phyloP scores from a whole-genome alignment of 2,888 invertebrate genomes.

The Muschampia plurimacula region DNA sequence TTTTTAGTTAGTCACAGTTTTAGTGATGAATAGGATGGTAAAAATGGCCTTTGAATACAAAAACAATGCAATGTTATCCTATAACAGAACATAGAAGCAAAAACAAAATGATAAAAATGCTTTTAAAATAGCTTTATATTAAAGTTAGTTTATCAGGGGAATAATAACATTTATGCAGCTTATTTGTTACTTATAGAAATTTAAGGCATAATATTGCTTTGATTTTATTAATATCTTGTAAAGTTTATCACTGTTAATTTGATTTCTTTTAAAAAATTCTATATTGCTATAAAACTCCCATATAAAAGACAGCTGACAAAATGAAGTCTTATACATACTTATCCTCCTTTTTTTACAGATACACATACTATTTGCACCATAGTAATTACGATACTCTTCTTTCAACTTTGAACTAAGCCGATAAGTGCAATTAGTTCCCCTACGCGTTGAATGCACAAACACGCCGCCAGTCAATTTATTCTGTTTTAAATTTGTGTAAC shows the following conservation, averaged over 20 bases:
- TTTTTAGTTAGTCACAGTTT: too few relatives aligned
- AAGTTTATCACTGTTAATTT: not conserved
- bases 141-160: conserved; percentile 16
- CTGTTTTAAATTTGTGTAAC: too few relatives aligned
- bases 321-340: not conserved
- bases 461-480: not conserved
- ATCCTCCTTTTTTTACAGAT: not conserved
- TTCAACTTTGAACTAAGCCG: not conserved
- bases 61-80: not conserved
- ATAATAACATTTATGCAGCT: conserved; percentile 30
- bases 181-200: conserved; percentile 17
- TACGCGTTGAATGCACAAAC: not conserved
- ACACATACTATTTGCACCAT: not conserved
- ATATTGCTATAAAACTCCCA: not conserved
- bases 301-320: not conserved
- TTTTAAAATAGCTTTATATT: conserved; percentile 4
- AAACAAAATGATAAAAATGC: not conserved
- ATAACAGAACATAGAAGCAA: not conserved
- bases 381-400: not conserved
- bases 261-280: not conserved
- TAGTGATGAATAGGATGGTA: not conserved
- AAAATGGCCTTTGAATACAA: too few relatives aligned
- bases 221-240: conserved; percentile 3
- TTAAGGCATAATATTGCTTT: conserved; percentile 34
- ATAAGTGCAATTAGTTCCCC: conserved; percentile 9